These are phyloP conservation scores for Dasyornis broadbenti DNA, from an alignment of 2,113 vertebrate genomes.

Conservation along the genomic window DNA sequence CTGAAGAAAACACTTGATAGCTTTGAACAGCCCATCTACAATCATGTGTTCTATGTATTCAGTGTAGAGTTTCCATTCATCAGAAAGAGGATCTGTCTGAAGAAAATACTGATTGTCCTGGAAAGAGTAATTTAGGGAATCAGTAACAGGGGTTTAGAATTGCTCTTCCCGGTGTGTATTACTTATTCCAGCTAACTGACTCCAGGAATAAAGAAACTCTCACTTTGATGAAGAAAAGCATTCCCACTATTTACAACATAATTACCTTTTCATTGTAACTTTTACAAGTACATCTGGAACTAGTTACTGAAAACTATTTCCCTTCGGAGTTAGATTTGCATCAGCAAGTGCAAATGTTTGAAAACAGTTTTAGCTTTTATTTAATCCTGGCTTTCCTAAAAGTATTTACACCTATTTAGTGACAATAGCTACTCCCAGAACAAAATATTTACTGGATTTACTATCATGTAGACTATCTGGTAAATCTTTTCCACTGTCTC, in stretches of 20 bases:
- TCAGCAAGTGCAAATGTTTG: conserved; percentile 22
- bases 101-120: conserved; percentile 81
- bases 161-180: conserved; percentile 8
- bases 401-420: neutral
- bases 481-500: conserved; percentile 66
- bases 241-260: conserved; percentile 44
- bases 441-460: neutral
- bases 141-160: conserved; percentile 45
- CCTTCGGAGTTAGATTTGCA: conserved; percentile 23
- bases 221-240: conserved; percentile 49
- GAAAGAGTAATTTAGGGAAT: conserved; percentile 62
- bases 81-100: conserved; percentile 66
- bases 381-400: neutral
- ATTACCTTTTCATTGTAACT: conserved; percentile 45
- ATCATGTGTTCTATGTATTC: conserved; percentile 76
- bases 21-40: conserved; percentile 73
- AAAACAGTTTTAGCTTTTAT: conserved; percentile 6
- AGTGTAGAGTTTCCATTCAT: conserved; percentile 76
- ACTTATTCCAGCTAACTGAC: conserved; percentile 49
- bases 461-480: neutral
- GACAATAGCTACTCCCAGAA: neutral
- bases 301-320: conserved; percentile 33
- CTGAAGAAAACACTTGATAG: conserved; percentile 77
- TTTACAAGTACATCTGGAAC: conserved; percentile 53
- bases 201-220: conserved; percentile 42